A percentile compares a stretch with the other conserved stretches of the same genome.
These are phyloP conservation scores for Cantharis lateralis DNA, from an alignment of 2,888 invertebrate species.

Conservation along the genomic window DNA sequence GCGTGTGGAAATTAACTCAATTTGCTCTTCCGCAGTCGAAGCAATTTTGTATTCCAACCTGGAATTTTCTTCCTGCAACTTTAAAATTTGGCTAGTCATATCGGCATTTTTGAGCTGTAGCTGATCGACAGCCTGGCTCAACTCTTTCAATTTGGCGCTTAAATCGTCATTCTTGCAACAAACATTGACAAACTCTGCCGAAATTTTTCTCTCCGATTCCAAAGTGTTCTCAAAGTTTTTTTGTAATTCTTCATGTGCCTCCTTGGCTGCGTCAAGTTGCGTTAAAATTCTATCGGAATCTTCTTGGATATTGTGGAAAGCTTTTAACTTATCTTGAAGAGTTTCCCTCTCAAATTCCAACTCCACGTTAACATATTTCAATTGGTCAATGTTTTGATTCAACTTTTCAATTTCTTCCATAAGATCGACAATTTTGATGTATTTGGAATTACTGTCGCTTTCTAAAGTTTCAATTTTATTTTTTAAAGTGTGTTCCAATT, in stretches of 20 bases:
- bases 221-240: not conserved
- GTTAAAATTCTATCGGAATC: not conserved
- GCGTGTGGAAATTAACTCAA: not conserved
- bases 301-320: not conserved
- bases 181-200: not conserved
- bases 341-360: not conserved
- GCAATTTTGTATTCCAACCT: not conserved
- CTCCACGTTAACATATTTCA: not conserved
- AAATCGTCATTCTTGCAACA: not conserved
- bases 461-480: not conserved
- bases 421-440: constrained; percentile 14
- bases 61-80: not conserved
- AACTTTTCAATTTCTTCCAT: constrained; percentile 17
- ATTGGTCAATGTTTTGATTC: not conserved
- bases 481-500: not conserved
- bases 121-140: not conserved
- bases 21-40: not conserved
- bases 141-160: not conserved
- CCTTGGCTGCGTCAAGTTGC: not conserved
- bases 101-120: not conserved
- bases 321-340: not conserved
- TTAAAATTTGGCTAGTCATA: not conserved
- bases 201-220: not conserved
- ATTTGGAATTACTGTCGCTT: constrained; percentile 6
- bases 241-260: not conserved